Evolutionary conservation across 2,797 vertebrate genomes (phyloP).

Genomic region (Myiotriccus ornatus): DNA sequence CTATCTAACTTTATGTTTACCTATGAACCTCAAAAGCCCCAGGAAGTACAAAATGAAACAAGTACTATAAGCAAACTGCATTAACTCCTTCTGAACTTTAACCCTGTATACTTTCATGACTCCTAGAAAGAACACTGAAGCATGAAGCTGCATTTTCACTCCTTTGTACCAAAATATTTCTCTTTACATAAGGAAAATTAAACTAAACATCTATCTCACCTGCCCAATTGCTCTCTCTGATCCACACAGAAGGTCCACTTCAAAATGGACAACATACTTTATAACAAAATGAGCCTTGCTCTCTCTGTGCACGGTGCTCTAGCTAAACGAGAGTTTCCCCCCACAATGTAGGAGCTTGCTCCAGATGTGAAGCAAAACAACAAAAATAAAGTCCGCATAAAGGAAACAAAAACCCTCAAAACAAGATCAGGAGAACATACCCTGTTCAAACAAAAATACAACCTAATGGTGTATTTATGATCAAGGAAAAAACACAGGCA

Average conservation of each 20-base stretch:
- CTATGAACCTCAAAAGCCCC: neutral
- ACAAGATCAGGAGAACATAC: neutral
- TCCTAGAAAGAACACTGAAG: neutral
- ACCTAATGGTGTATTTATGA: neutral
- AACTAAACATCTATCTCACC: neutral
- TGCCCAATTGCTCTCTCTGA: neutral
- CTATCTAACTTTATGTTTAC: neutral
- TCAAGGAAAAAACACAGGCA: neutral
- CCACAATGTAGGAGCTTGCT: neutral
- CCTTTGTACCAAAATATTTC: neutral
- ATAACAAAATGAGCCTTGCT: neutral
- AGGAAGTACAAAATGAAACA: neutral
- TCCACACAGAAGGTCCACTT: neutral
- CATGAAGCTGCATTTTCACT: neutral
- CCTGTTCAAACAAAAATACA: neutral
- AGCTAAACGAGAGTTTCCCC: neutral
- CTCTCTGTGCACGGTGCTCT: neutral
- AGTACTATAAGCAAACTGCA: neutral
- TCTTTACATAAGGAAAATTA: neutral
- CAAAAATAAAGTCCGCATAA: neutral
- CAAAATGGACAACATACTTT: neutral
- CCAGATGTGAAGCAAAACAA: neutral
- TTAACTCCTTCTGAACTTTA: neutral
- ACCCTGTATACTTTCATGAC: accelerated
- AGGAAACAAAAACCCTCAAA: neutral